Evolutionary conservation across 2,888 invertebrate species (phyloP).

Genomic region (Epinotia brunnichana): DNA sequence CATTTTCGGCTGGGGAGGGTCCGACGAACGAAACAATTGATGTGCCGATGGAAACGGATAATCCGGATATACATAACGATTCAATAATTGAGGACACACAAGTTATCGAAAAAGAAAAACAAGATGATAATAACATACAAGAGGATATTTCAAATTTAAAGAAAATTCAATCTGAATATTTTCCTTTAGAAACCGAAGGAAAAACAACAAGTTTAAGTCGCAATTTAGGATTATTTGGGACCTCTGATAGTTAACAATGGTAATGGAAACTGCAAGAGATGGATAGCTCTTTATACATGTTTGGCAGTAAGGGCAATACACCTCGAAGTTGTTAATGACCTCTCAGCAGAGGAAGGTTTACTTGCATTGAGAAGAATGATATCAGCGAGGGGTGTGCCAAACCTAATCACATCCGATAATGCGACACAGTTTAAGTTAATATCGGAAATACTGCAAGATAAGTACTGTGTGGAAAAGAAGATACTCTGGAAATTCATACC

Average conservation of each 20-base stretch:
- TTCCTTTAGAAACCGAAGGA: neutral
- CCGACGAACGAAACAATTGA: neutral
- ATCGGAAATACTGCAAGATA: neutral
- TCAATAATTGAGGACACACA: too few species aligned
- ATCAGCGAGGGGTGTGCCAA: neutral
- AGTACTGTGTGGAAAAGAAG: slow-evolving; percentile 8
- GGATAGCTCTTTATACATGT: too few species aligned
- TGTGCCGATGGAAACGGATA: neutral
- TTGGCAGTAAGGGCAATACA: slow-evolving; percentile 5
- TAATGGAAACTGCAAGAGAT: too few species aligned
- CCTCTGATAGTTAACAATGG: neutral
- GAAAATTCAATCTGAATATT: neutral
- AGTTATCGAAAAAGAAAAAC: too few species aligned
- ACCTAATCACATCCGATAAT: neutral
- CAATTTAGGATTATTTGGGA: slow-evolving; percentile 1
- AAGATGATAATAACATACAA: too few species aligned
- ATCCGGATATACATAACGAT: too few species aligned
- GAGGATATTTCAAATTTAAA: neutral
- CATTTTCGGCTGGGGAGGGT: slow-evolving; percentile 9
- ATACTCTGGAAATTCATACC: neutral
- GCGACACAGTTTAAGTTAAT: neutral
- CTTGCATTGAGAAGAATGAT: neutral
- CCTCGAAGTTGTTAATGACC: slow-evolving; percentile 2
- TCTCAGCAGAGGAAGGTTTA: neutral
- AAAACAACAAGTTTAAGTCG: neutral